Conservation (phyloP, 2,888 invertebrate genomes). For the Morpho helenor region DNA sequence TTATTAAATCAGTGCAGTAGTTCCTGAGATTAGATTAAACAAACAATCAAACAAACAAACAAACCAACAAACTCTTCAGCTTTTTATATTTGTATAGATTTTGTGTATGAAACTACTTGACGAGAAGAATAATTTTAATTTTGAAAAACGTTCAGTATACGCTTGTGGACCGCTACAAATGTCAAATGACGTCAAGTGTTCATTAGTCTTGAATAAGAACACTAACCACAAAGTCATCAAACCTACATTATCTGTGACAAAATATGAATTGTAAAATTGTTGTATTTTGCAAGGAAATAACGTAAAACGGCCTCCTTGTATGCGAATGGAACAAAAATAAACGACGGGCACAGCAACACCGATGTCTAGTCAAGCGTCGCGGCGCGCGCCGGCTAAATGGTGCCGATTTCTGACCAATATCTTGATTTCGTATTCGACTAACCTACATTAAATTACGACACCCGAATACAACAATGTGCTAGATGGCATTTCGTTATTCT, state of each 20-base stretch:
- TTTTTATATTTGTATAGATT: too few species aligned
- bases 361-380: conserved; percentile 55
- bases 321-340: conserved; percentile 29
- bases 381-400: conserved; percentile 41
- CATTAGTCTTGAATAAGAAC: too few species aligned
- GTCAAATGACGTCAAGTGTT: too few species aligned
- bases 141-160: too few species aligned
- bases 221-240: too few species aligned
- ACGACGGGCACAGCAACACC: conserved; percentile 41
- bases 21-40: too few species aligned
- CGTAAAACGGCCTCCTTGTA: conserved; percentile 21
- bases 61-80: too few species aligned
- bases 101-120: too few species aligned
- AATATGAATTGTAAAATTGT: conserved; percentile 23
- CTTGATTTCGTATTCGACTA: conserved; percentile 41
- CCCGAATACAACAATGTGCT: conserved; percentile 7
- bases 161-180: too few species aligned
- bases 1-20: too few species aligned
- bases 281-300: conserved; percentile 25
- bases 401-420: conserved; percentile 39
- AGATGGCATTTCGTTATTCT: background rate
- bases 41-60: too few species aligned
- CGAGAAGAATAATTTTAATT: too few species aligned
- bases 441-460: conserved; percentile 32
- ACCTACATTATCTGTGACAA: conserved; percentile 15